A percentile compares a stretch with the other conserved stretches of the same genome.
Conservation (phyloP, 2,113 vertebrate genomes). For the human region GRCh38 chr6:169382501-169383000, state of each 20-base stretch:
- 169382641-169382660: rapidly evolving
- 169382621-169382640: neutral
- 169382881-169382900: no score
- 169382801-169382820: rapidly evolving
- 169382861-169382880: no score
- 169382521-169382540: neutral
- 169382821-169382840: neutral
- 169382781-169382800: rapidly evolving
- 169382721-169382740: rapidly evolving
- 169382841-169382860: neutral
- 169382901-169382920: no score
- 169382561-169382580: neutral
- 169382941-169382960: no score
- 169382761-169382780: neutral
- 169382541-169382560: neutral
- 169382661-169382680: neutral
- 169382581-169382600: no score
- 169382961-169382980: no score
- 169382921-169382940: no score
- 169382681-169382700: no score
- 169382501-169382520: neutral
- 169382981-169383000: neutral
- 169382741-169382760: no score
- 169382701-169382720: rapidly evolving
- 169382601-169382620: neutral